These are phyloP conservation scores for Beaufortia kweichowensis DNA, from an alignment of 2,113 vertebrate species.

Conservation along the genomic window DNA sequence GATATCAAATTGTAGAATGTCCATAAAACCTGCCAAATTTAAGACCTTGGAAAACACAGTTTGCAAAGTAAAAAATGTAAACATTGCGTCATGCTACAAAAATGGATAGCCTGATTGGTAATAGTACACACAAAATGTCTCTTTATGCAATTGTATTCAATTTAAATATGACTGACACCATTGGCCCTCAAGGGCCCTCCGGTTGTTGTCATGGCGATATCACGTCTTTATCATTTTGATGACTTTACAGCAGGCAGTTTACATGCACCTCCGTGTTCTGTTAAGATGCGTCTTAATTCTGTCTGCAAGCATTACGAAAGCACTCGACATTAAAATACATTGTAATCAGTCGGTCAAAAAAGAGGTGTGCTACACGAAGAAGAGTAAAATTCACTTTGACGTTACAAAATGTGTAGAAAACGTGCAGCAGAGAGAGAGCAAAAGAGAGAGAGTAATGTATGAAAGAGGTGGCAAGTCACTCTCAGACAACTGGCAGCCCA, in stretches of 20 bases:
- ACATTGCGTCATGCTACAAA: conserved; percentile 73
- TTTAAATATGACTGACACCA: conserved; percentile 9
- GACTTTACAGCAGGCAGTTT: conserved; percentile 38
- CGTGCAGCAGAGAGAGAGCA: conserved; percentile 43
- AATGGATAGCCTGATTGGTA: conserved; percentile 59
- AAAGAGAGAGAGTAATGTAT: conserved; percentile 14
- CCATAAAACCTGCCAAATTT: conserved; percentile 43
- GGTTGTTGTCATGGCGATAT: conserved; percentile 4
- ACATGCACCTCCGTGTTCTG: conserved; percentile 30
- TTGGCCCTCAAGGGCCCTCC: not conserved
- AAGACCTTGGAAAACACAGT: conserved; percentile 47
- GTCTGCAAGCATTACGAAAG: conserved; percentile 39
- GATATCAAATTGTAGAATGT: conserved; percentile 55
- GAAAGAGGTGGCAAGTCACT: conserved; percentile 14
- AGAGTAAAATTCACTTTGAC: conserved; percentile 37
- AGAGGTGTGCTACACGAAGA: conserved; percentile 44
- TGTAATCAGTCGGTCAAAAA: conserved; percentile 27
- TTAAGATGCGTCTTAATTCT: conserved; percentile 30
- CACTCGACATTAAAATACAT: conserved; percentile 38
- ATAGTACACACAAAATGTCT: conserved; percentile 7
- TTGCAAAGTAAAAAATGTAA: conserved; percentile 51
- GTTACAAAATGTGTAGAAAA: conserved; percentile 53
- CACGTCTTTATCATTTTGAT: conserved; percentile 16
- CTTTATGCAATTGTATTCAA: not conserved
- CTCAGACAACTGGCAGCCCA: conserved; percentile 31